Conservation (phyloP, 2,888 invertebrate species). For the Lasioglossum malachurum region DNA sequence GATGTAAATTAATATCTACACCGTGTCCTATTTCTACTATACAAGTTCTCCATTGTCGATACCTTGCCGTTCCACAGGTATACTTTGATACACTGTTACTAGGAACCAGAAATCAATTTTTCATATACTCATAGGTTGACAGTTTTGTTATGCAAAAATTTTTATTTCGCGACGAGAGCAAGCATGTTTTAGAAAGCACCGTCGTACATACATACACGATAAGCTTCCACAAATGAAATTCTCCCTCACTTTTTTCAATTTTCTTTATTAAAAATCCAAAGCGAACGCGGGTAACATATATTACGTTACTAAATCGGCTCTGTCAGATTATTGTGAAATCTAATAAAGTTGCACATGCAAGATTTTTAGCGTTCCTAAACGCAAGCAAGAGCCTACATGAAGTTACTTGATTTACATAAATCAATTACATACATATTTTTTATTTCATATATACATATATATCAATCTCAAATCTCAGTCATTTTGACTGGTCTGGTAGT, state of each 20-base stretch:
- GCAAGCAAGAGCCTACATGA: no score
- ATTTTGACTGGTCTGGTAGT: no score
- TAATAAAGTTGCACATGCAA: neutral
- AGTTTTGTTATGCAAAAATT: slow-evolving; percentile 26
- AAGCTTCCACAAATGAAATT: neutral
- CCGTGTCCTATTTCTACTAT: neutral
- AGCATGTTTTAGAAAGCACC: neutral
- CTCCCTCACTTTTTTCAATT: neutral
- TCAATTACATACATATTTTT: neutral
- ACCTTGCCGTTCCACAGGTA: neutral
- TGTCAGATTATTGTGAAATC: neutral
- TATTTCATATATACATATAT: no score
- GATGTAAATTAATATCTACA: neutral
- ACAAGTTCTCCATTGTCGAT: neutral
- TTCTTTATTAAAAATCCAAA: slow-evolving; percentile 6
- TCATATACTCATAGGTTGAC: neutral
- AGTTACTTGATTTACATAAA: no score
- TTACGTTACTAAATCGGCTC: neutral
- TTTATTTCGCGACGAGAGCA: neutral
- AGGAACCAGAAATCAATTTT: neutral
- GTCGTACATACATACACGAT: neutral
- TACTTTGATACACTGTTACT: neutral
- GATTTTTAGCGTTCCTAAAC: no score
- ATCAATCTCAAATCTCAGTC: no score
- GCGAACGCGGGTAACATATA: neutral